Base-by-base conservation (phyloP, 2,113 vertebrate species). In the Myiozetetes cayanensis region DNA sequence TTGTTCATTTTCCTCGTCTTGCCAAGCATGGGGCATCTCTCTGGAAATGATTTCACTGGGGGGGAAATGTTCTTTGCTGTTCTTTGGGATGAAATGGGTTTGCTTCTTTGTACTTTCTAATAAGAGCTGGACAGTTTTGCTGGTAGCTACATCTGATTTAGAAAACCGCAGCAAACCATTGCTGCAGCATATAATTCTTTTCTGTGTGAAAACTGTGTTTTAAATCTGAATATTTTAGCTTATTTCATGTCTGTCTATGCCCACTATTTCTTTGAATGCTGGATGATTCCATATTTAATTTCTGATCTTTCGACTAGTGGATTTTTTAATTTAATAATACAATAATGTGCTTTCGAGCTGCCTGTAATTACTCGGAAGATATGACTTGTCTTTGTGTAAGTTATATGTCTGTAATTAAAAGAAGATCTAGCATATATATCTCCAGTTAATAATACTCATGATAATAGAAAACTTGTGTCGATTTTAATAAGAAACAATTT, bases 391-490 rank as follows among this genome's bases (percentile, higher is more conserved):
- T 94, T 94, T 96, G 43, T 94, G 89, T 91, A 92, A 96, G 79
- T 92, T 94, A 91, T 87, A 95, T 80, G 89, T 24, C 87, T 94
- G 47, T 96, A 96, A 97, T 88, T 97, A 96, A 91, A 97, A 89
- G 83, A 72, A 90, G 89, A 94, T 92, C 94, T 80, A 49, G 79
- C 37, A 58, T 49, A 92, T 93, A 74, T 85, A 93, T 96, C 90
- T 96, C 35, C 23, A 82, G 80, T 59, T 90, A 92, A 81, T 96
- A 96, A 75, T 59, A 73, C 70, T 92, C 77, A 41, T 47, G 89
- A 90, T 96, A 94, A 95, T 90, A 89, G 73, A 72, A 94, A 92
- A 94, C 39, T 77, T 86, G 58, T 91, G 77, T 93, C 73, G 8
- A 72, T 80, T 88, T 95, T 95, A 93, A 90, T 93, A 90, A 63